A percentile compares a stretch with the other conserved stretches of the same genome.
Conservation (phyloP, 2,888 invertebrate species). For the Peribatodes rhomboidaria region DNA sequence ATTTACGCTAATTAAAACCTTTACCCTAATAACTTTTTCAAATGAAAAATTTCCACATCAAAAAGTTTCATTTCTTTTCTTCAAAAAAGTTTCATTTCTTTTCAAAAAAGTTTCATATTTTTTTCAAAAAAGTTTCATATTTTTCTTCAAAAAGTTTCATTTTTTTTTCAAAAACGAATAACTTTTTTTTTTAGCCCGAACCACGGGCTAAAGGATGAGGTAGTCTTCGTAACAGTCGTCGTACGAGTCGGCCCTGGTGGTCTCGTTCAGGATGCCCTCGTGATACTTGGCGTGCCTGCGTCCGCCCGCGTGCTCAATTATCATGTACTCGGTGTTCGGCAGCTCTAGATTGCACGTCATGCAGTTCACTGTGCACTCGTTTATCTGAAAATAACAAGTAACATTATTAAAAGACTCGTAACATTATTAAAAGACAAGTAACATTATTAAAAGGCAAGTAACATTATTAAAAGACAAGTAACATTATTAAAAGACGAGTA, state of each 20-base stretch:
- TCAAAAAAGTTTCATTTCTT: too few relatives aligned
- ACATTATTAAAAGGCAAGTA: too few relatives aligned
- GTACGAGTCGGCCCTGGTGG: conserved; percentile 28
- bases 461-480: too few relatives aligned
- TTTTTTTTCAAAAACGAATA: background rate
- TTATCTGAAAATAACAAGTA: conserved; percentile 34
- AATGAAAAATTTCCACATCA: too few relatives aligned
- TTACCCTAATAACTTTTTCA: too few relatives aligned
- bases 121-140: too few relatives aligned
- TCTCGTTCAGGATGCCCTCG: conserved; percentile 19
- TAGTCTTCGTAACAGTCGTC: conserved; percentile 38
- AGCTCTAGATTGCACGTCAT: conserved; percentile 40
- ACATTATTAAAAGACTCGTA: too few relatives aligned
- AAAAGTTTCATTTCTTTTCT: too few relatives aligned
- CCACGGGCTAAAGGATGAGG: too few relatives aligned
- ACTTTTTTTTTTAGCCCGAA: conserved; percentile 1
- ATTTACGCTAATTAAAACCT: too few relatives aligned
- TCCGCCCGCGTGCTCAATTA: conserved; percentile 35
- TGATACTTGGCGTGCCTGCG: conserved; percentile 38
- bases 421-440: background rate
- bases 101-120: too few relatives aligned
- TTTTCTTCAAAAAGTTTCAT: too few relatives aligned
- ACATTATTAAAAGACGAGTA: background rate
- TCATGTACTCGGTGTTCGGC: conserved; percentile 11
- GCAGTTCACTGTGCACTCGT: conserved; percentile 36